Conservation (phyloP, 2,797 vertebrate genomes). For the Syngnathus rostellatus region DNA sequence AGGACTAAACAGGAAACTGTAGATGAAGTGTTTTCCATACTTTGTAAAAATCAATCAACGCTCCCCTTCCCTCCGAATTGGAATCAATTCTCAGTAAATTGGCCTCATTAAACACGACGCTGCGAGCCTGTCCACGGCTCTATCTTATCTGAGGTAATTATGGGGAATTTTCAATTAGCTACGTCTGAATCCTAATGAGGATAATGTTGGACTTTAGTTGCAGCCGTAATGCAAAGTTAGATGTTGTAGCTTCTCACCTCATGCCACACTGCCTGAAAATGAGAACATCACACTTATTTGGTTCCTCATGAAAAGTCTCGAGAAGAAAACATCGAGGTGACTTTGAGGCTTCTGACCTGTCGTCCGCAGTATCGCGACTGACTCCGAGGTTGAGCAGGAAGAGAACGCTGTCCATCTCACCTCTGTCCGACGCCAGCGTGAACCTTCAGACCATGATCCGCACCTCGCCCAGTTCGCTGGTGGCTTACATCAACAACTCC, state of each 20-base stretch:
- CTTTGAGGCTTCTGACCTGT: background rate
- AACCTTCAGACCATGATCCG: conserved; percentile 97
- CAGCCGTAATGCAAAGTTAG: background rate
- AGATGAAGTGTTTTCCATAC: background rate
- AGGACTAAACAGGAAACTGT: background rate
- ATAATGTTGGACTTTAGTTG: conserved; percentile 10
- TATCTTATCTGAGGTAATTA: conserved; percentile 66
- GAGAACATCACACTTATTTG: too few relatives aligned
- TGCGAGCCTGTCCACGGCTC: conserved; percentile 34
- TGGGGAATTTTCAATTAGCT: conserved; percentile 62
- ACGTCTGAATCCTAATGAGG: conserved; percentile 54
- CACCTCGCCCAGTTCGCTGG: conserved; percentile 90
- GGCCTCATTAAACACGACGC: conserved; percentile 60
- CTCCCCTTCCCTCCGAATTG: conserved; percentile 36
- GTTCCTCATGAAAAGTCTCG: too few relatives aligned
- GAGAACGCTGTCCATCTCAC: conserved; percentile 85
- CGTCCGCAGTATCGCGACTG: conserved; percentile 79
- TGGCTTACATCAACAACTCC: conserved; percentile 96
- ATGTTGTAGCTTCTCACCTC: background rate
- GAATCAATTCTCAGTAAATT: conserved; percentile 64
- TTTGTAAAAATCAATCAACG: conserved; percentile 24
- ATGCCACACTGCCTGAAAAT: background rate
- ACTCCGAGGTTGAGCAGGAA: conserved; percentile 86
- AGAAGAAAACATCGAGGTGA: background rate
- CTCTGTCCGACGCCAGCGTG: conserved; percentile 88